Evolutionary conservation across 2,797 vertebrate species (phyloP).

Genomic region (Novumbra hubbsi): DNA sequence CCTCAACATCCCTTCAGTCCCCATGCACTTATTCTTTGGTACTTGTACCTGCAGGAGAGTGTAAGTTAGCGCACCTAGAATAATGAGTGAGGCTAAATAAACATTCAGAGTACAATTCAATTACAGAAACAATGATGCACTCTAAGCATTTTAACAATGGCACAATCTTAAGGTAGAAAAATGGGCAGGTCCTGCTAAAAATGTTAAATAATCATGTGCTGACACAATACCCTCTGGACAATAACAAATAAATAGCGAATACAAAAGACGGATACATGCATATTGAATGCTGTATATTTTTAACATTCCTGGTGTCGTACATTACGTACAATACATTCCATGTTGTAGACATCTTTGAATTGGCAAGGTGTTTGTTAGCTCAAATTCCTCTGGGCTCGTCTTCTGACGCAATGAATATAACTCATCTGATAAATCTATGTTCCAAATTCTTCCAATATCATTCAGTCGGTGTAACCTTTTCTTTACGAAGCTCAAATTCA

Average conservation of each 20-base stretch:
- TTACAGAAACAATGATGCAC: constrained; percentile 24
- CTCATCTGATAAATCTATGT: background rate
- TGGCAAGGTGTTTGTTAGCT: background rate
- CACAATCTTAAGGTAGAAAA: background rate
- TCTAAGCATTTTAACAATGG: constrained; percentile 10
- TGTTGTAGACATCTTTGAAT: background rate
- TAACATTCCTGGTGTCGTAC: background rate
- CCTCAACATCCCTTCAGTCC: constrained; percentile 63
- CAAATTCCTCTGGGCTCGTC: constrained; percentile 19
- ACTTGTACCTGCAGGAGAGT: constrained; percentile 47
- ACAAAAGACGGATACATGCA: background rate
- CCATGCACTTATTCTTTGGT: constrained; percentile 48
- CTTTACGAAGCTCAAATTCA: background rate
- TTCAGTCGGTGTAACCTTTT: background rate
- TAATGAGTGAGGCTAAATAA: no score
- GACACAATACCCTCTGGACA: background rate
- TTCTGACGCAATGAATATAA: background rate
- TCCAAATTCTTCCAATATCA: background rate
- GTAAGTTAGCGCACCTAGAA: background rate
- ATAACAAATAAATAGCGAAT: background rate
- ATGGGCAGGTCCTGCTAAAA: background rate
- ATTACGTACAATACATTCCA: no score
- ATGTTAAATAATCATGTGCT: background rate
- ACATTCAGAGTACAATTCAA: background rate
- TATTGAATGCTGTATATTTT: background rate